Conservation (phyloP, 2,797 vertebrate genomes). For the Serranus cabrilla region DNA sequence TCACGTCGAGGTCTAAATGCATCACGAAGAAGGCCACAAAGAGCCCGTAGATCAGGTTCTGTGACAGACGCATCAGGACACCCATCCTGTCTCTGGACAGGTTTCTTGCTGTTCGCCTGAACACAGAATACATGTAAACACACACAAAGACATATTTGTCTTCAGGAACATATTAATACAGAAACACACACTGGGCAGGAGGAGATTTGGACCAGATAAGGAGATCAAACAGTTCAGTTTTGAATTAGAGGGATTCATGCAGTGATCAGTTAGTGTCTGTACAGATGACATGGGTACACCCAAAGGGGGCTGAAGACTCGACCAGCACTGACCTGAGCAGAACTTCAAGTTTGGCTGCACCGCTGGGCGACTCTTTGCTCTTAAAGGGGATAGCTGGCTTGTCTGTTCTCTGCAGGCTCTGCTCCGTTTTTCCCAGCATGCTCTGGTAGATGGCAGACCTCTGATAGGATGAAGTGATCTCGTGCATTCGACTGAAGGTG, state of each 20-base stretch:
- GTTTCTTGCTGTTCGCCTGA: slow-evolving; percentile 91
- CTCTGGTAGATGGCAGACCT: slow-evolving; percentile 86
- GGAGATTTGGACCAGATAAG: too few species aligned
- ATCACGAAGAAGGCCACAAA: slow-evolving; percentile 93
- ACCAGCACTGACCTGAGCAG: slow-evolving; percentile 89
- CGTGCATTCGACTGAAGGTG: slow-evolving; percentile 92
- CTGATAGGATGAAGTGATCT: slow-evolving; percentile 89
- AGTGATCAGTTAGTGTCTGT: background rate
- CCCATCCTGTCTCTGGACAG: slow-evolving; percentile 92
- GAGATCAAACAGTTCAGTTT: background rate
- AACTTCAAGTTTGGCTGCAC: slow-evolving; percentile 87
- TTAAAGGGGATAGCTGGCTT: slow-evolving; percentile 91
- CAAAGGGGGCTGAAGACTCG: background rate
- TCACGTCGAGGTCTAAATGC: slow-evolving; percentile 83
- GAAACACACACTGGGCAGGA: background rate
- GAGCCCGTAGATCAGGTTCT: slow-evolving; percentile 93
- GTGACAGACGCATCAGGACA: slow-evolving; percentile 92
- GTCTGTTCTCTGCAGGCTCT: slow-evolving; percentile 79
- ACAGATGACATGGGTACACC: background rate
- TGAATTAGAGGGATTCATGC: background rate
- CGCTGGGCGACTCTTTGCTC: slow-evolving; percentile 90
- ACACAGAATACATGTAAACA: slow-evolving; percentile 32
- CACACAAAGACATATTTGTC: background rate
- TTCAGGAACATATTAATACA: background rate
- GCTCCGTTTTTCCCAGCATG: slow-evolving; percentile 85